These are phyloP conservation scores for Cylindroiulus punctatus DNA, from an alignment of 2,888 invertebrate genomes.

Conservation along the genomic window DNA sequence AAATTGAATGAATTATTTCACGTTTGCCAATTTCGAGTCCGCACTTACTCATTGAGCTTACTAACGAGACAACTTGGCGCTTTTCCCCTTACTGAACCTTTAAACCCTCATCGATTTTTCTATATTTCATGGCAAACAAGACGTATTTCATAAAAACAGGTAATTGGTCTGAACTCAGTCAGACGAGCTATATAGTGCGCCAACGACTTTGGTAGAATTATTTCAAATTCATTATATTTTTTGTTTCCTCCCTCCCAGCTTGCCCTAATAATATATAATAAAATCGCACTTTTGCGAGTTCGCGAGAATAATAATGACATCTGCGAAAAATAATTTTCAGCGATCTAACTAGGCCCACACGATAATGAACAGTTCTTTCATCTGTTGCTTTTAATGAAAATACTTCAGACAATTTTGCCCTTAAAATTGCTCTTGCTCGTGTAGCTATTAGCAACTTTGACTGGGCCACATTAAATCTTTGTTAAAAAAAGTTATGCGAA, in stretches of 20 bases:
- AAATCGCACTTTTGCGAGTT: background rate
- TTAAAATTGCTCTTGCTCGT: too few species aligned
- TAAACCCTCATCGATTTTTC: background rate
- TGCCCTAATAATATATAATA: background rate
- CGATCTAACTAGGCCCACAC: background rate
- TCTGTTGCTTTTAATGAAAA: too few species aligned
- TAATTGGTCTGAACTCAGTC: background rate
- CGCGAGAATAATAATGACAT: background rate
- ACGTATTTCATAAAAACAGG: background rate
- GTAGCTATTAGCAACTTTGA: too few species aligned
- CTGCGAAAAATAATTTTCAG: background rate
- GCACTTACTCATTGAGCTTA: constrained; percentile 1
- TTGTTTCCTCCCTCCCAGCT: background rate
- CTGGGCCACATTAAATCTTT: too few species aligned
- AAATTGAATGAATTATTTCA: background rate
- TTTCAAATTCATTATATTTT: background rate
- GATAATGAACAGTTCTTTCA: too few species aligned
- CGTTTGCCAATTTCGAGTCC: background rate
- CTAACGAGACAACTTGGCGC: background rate
- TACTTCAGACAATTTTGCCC: too few species aligned
- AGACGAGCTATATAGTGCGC: background rate
- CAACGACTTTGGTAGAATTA: background rate
- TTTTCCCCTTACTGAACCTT: background rate
- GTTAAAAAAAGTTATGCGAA: too few species aligned
- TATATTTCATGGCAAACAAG: background rate